These are phyloP conservation scores for Conchocele bisecta DNA, from an alignment of 2,888 invertebrate species.

Conservation along the genomic window DNA sequence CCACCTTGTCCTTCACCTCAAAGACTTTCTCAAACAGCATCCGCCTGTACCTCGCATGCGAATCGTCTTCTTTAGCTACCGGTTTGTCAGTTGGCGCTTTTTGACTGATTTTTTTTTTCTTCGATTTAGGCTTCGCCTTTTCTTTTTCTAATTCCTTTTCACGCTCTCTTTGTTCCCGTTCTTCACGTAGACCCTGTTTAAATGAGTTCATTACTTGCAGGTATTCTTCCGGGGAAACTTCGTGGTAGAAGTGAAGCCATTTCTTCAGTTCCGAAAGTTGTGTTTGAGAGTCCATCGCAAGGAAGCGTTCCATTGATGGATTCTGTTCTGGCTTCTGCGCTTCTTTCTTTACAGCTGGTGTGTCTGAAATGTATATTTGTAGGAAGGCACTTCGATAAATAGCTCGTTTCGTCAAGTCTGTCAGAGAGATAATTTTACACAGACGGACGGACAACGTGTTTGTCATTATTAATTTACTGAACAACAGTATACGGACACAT, in stretches of 20 bases:
- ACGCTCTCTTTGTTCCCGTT: conserved; percentile 12
- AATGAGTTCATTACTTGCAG: conserved; percentile 47
- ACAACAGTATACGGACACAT: no score
- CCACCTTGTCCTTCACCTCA: conserved; percentile 35
- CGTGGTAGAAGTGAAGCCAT: conserved; percentile 57
- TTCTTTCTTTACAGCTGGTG: no score
- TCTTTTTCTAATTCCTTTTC: background rate
- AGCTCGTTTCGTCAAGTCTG: no score
- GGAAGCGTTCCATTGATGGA: conserved; percentile 39
- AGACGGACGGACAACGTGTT: no score
- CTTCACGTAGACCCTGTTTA: conserved; percentile 30
- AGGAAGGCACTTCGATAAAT: no score
- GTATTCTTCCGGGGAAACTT: conserved; percentile 57
- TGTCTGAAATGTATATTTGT: no score
- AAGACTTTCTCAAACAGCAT: conserved; percentile 53
- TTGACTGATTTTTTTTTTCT: conserved; percentile 26
- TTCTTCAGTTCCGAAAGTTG: conserved; percentile 58
- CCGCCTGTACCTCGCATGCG: conserved; percentile 32
- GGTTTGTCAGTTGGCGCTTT: conserved; percentile 8
- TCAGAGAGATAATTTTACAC: no score
- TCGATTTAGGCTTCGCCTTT: conserved; percentile 13
- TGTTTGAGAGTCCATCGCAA: conserved; percentile 26
- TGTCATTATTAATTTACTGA: no score
- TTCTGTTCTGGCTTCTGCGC: no score
- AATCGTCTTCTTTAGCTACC: background rate